These are phyloP conservation scores for Anthonomus grandis DNA, from an alignment of 1,140 invertebrate species.

Conservation along the genomic window DNA sequence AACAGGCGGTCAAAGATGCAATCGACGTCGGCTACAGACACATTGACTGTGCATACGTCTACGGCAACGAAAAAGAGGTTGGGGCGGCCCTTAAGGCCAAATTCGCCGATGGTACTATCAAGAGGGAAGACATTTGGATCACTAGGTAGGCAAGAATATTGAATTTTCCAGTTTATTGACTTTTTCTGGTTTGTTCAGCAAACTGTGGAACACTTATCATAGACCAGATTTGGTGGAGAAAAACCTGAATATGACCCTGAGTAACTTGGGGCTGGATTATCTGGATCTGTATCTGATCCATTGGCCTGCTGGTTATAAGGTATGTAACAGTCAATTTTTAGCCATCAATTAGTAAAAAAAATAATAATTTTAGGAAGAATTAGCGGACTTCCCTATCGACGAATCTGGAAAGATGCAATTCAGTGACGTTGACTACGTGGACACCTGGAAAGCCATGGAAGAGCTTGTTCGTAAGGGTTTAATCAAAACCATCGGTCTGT, in stretches of 20 bases:
- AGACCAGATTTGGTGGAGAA: constrained; percentile 59
- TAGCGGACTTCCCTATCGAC: constrained; percentile 56
- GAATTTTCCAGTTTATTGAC: not conserved
- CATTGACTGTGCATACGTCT: constrained; percentile 66
- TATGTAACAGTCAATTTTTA: no score
- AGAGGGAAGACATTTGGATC: constrained; percentile 64
- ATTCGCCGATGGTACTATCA: constrained; percentile 67
- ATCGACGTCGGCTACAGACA: constrained; percentile 71
- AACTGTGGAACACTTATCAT: constrained; percentile 69
- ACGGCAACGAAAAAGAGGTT: constrained; percentile 83
- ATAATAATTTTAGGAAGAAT: constrained; percentile 13
- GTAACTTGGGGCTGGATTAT: constrained; percentile 65
- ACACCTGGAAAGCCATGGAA: constrained; percentile 90
- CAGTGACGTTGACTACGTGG: constrained; percentile 73
- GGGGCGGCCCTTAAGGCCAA: constrained; percentile 71
- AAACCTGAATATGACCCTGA: constrained; percentile 60
- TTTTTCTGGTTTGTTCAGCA: constrained; percentile 49
- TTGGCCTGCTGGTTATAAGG: constrained; percentile 63
- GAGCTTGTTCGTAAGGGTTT: constrained; percentile 68
- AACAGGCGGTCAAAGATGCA: constrained; percentile 70
- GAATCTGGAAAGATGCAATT: constrained; percentile 53
- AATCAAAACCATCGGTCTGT: constrained; percentile 77
- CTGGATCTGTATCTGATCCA: constrained; percentile 79
- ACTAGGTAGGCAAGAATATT: constrained; percentile 36
- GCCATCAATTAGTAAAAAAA: no score